These are phyloP conservation scores for Scaptomyza tumidula DNA, from an alignment of 2,888 invertebrate species.

Conservation along the genomic window DNA sequence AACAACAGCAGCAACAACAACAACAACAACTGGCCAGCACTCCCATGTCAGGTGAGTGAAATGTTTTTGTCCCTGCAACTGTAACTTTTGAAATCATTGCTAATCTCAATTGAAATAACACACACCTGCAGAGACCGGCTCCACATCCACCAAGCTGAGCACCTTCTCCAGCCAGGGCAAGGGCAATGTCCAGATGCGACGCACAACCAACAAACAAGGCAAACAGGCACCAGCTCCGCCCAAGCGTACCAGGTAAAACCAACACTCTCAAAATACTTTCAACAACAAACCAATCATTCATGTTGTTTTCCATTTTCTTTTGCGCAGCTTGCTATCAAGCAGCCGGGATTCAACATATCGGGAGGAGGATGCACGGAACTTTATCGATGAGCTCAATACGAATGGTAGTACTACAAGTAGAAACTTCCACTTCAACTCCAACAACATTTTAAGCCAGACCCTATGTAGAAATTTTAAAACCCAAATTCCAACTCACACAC, in stretches of 20 bases:
- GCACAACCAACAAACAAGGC: constrained; percentile 94
- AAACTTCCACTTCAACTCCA: constrained; percentile 62
- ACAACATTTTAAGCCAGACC: constrained; percentile 72
- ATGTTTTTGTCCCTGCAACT: neutral
- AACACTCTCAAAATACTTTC: neutral
- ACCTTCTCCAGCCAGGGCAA: constrained; percentile 88
- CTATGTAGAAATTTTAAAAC: constrained; percentile 82
- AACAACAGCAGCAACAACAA: constrained; percentile 72
- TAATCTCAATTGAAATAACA: constrained; percentile 9
- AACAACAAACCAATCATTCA: neutral
- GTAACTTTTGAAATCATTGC: constrained; percentile 10
- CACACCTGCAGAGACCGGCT: constrained; percentile 84
- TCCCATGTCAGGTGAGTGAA: constrained; percentile 83
- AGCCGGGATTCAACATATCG: constrained; percentile 85
- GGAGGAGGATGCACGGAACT: constrained; percentile 84
- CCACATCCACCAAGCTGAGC: constrained; percentile 86
- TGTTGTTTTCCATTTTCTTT: neutral
- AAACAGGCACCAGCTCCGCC: constrained; percentile 98
- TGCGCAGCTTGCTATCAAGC: constrained; percentile 82
- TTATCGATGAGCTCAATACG: constrained; percentile 83
- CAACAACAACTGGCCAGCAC: constrained; percentile 83
- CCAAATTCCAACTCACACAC: constrained; percentile 77
- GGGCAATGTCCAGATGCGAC: constrained; percentile 91
- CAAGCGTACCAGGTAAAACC: constrained; percentile 92
- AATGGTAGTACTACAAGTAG: constrained; percentile 81